These are phyloP conservation scores for Odontamblyopus lacepedii DNA, from an alignment of 2,797 vertebrate species.

Conservation along the genomic window DNA sequence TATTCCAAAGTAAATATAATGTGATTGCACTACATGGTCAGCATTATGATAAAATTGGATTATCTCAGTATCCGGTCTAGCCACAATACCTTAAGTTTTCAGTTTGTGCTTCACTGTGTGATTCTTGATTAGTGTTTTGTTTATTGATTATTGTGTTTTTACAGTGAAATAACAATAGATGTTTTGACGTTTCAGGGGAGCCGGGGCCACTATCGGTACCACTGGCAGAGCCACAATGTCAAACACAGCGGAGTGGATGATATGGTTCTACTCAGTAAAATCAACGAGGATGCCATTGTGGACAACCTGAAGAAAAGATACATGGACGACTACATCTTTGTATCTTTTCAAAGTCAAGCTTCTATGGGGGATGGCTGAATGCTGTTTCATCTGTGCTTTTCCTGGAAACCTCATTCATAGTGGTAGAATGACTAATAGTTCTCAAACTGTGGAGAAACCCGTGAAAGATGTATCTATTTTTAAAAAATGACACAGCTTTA, in stretches of 20 bases:
- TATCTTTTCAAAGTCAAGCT: conserved; percentile 83
- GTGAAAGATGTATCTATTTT: background rate
- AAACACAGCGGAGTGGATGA: conserved; percentile 97
- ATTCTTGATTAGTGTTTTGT: conserved; percentile 26
- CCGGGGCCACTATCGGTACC: conserved; percentile 94
- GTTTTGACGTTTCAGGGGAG: conserved; percentile 85
- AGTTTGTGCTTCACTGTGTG: conserved; percentile 27
- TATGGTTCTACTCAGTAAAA: conserved; percentile 96
- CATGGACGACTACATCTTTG: conserved; percentile 98
- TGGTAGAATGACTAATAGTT: conserved; percentile 58
- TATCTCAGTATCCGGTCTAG: conserved; percentile 13
- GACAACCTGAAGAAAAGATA: conserved; percentile 98
- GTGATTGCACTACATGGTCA: conserved; percentile 17
- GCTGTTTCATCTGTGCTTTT: conserved; percentile 39
- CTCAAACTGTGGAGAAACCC: conserved; percentile 16
- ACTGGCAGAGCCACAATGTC: conserved; percentile 99
- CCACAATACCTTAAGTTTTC: background rate
- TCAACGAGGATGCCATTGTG: conserved; percentile 95
- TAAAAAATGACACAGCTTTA: background rate
- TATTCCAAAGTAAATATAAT: conserved; percentile 54
- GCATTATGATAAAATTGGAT: conserved; percentile 29
- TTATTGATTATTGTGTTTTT: conserved; percentile 31
- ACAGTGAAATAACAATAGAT: conserved; percentile 37
- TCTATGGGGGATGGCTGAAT: conserved; percentile 45
- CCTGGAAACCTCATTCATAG: conserved; percentile 61